Base-by-base conservation (phyloP, 2,888 invertebrate genomes). In the Dasysyrphus tricinctus region DNA sequence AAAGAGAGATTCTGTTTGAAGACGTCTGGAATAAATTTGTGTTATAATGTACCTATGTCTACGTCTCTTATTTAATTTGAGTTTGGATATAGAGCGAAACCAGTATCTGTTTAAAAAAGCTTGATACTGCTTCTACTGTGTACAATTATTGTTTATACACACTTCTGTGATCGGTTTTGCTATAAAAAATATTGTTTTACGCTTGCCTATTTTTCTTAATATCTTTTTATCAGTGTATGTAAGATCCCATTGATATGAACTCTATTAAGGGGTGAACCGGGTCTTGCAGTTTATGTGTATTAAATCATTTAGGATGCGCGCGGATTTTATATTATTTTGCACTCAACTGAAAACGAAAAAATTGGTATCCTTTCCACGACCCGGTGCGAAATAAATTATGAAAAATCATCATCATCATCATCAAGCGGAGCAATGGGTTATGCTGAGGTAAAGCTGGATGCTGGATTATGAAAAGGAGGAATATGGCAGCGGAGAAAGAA, bases 401-500 rank as follows among this genome's bases (percentile, higher is more conserved):
- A 85, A 77, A 80, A 81, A 85, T 74, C 80, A 63, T 70, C 80
- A 61, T 78, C 78, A 73, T 74, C 83, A 76, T 73, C 80, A 69
- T 54, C 75, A 73, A 54, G 61, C 56, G 67, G 32, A 47, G 47
- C 65, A 65, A 16, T 32, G 65, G 47, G 47, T 47, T 49, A 42
- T 16, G 19, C 39, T 5, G 29, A 54, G 19, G 8, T 65, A 29
- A 37, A 44, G n/a, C n/a, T 32, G 11, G 29, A 44, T 32, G n/a
- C n/a, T 32, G 11, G 29, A 44, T 32, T 47, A 11, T 8, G 11
- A 47, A 44, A 69, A 19, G 14, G 9, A 37, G 3, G 19, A 19
- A 19, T 19, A 65, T n/a, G 51, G 37, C 67, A 69, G 37, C 3
- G 54, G 44, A 16, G 51, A 44, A 37, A 5, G 61, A 74, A 34